A percentile compares a stretch with the other conserved stretches of the same genome.
Conservation (phyloP, 2,888 invertebrate species). For the Stenurella melanura region DNA sequence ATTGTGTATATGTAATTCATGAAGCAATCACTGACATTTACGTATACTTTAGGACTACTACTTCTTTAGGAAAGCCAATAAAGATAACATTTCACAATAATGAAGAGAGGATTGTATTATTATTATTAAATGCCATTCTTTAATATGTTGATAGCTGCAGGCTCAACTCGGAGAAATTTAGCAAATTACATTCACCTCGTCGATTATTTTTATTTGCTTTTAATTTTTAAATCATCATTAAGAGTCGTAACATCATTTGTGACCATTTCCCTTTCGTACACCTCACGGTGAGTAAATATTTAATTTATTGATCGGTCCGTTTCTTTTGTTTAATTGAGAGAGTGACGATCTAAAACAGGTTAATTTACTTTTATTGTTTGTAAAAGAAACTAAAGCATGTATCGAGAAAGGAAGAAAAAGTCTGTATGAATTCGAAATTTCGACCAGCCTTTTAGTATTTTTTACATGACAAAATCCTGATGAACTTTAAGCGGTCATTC, state of each 20-base stretch:
- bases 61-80: neutral
- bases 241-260: neutral
- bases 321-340: neutral
- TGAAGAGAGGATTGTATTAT: neutral
- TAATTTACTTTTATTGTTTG: neutral
- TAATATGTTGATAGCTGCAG: neutral
- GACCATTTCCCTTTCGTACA: neutral
- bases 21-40: too few species aligned
- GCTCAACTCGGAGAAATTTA: neutral
- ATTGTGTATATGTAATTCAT: too few species aligned
- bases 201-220: neutral
- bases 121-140: neutral
- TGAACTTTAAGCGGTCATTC: too few species aligned
- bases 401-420: neutral
- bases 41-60: neutral
- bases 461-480: too few species aligned
- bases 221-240: neutral
- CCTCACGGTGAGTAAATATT: neutral
- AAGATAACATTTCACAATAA: neutral
- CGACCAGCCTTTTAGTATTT: too few species aligned
- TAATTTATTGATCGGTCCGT: neutral
- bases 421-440: too few species aligned
- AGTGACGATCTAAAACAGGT: neutral
- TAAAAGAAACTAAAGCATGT: neutral
- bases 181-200: neutral